Conservation (phyloP, 2,888 invertebrate genomes). For the Campoletis raptor region DNA sequence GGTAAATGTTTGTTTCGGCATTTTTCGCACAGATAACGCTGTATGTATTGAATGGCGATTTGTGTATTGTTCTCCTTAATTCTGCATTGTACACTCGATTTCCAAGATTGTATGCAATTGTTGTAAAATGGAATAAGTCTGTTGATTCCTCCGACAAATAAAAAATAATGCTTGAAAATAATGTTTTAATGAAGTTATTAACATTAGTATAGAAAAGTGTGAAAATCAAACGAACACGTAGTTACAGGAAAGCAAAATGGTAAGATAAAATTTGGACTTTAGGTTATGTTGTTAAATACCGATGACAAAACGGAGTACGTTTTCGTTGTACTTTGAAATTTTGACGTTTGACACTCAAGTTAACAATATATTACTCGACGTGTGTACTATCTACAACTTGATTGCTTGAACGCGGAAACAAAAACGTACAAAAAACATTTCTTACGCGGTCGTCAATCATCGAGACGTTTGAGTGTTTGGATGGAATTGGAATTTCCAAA, state of each 20-base stretch:
- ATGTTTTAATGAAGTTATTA: neutral
- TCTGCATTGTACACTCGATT: neutral
- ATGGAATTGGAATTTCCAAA: neutral
- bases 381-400: neutral
- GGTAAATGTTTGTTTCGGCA: neutral
- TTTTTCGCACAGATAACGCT: neutral
- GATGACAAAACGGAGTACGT: neutral
- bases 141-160: neutral
- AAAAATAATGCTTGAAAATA: neutral
- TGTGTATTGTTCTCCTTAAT: neutral
- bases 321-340: neutral
- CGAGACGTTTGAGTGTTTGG: neutral
- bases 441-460: neutral
- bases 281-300: constrained; percentile 16
- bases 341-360: neutral
- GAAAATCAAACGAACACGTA: neutral
- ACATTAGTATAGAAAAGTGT: neutral
- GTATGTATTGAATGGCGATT: neutral
- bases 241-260: constrained; percentile 10
- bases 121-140: neutral
- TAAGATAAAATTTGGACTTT: neutral
- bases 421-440: neutral
- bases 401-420: neutral
- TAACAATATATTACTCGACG: neutral
- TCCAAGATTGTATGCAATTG: neutral